Evolutionary conservation across 1,140 invertebrate species (phyloP).

Genomic region (Microplitis demolitor): DNA sequence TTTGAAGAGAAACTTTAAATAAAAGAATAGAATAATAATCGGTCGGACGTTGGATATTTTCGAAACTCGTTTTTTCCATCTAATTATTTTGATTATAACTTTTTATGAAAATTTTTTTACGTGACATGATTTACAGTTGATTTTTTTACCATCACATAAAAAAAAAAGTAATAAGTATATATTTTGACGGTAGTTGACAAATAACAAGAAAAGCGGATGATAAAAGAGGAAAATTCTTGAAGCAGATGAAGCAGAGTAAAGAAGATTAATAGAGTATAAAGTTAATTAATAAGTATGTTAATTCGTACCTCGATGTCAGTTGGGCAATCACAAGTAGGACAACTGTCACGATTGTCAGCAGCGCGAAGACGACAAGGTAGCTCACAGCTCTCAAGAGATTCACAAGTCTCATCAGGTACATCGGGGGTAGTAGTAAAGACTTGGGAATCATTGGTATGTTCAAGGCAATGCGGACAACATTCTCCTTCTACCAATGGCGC

Average conservation of each 20-base stretch:
- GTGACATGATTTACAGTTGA: too few species aligned
- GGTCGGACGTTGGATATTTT: too few species aligned
- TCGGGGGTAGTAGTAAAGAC: not conserved
- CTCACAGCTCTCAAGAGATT: conserved; percentile 37
- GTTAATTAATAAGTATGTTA: not conserved
- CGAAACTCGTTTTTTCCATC: too few species aligned
- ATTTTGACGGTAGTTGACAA: too few species aligned
- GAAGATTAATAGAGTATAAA: not conserved
- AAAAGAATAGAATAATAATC: too few species aligned
- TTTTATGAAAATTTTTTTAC: too few species aligned
- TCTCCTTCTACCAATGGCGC: conserved; percentile 42
- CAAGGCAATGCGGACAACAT: conserved; percentile 51
- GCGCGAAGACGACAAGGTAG: conserved; percentile 43
- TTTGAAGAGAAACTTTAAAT: too few species aligned
- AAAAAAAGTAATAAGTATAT: too few species aligned
- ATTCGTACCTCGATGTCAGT: conserved; percentile 22
- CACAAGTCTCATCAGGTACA: conserved; percentile 25
- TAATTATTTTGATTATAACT: too few species aligned
- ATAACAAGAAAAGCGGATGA: too few species aligned
- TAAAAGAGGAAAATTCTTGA: too few species aligned
- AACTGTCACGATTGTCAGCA: conserved; percentile 34
- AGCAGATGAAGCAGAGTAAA: not conserved
- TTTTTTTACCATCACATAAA: too few species aligned
- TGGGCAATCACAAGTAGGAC: conserved; percentile 45
- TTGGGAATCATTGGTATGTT: conserved; percentile 28